Evolutionary conservation across 2,888 invertebrate species (phyloP).

Genomic region (Troides oblongomaculatus): DNA sequence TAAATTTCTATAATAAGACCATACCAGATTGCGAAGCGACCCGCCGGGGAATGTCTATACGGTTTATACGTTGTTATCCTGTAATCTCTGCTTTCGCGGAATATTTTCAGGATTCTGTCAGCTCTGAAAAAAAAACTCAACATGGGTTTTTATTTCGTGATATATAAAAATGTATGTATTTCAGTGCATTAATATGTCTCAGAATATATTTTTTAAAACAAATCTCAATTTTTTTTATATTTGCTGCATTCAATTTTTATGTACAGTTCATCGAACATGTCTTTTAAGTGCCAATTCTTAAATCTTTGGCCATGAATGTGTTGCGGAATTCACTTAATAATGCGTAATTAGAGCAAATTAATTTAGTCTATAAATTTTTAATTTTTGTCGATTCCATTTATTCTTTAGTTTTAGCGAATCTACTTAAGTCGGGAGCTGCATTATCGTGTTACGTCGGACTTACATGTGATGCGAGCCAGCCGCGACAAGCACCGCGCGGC

Average conservation of each 20-base stretch:
- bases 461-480: slow-evolving; percentile 81
- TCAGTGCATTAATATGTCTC: no score
- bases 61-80: slow-evolving; percentile 54
- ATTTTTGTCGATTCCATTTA: background rate
- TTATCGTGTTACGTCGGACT: slow-evolving; percentile 40
- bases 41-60: slow-evolving; percentile 49
- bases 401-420: background rate
- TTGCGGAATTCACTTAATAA: no score
- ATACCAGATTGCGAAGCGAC: slow-evolving; percentile 60
- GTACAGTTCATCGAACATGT: no score
- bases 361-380: background rate
- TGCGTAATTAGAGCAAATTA: no score
- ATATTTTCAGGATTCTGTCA: slow-evolving; percentile 59
- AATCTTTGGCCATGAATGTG: no score
- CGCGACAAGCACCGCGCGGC: slow-evolving; percentile 80
- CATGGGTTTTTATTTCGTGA: no score
- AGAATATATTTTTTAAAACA: no score
- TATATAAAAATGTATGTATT: no score
- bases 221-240: no score
- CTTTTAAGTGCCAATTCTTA: no score
- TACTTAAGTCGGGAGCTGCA: background rate
- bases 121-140: slow-evolving; percentile 45
- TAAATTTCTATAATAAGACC: slow-evolving; percentile 28
- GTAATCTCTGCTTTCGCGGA: slow-evolving; percentile 55
- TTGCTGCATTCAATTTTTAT: no score